Base-by-base conservation (phyloP, 2,888 invertebrate species). In the Thecocarcelia acutangulata region DNA sequence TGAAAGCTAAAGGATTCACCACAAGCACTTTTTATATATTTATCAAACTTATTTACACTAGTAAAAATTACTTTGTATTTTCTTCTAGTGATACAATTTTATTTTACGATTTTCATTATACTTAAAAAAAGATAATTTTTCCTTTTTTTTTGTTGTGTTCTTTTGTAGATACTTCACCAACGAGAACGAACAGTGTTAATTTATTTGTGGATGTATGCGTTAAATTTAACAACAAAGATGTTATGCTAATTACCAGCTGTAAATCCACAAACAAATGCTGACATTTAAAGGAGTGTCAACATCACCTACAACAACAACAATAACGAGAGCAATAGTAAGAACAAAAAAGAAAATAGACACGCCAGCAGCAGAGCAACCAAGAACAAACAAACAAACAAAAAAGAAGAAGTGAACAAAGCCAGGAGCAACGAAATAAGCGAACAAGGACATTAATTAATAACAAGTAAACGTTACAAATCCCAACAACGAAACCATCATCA, bases 241-340 rank as follows among this genome's bases (percentile, higher is more conserved):
- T 86, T 87, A 85, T 87, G 88, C 87, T 87, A 88, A 89, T 89
- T 88, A 87, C 85, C 85, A 86, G 85, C 85, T 87, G 87, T 84
- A 85, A 85, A 85, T 85, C 82, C 83, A 58, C 63, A 84, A 66
- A 75, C 70, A 69, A 83, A 82, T 69, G 77, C 84, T 82, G 74
- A 83, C 78, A 74, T 77, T 69, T 83, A 82, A 79, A 82, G 83
- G 82, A 84, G 83, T 64, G 75, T 80, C 83, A 73, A 74, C 80
- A 56, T 33, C 52, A 24, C 64, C 66, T 46, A 64, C 56, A 13
- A 48, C 50, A 63, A 63, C 48, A 69, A 54, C 21, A 24, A 3
- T 5, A 58, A 63, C 9, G n/a, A 33, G 28, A 40, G 4, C 5
- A 17, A 72, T 44, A 61, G n/a, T n/a, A n/a, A n/a, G n/a, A 42